These are phyloP conservation scores for Austrolebias charrua DNA, from an alignment of 2,797 vertebrate genomes.

Conservation along the genomic window DNA sequence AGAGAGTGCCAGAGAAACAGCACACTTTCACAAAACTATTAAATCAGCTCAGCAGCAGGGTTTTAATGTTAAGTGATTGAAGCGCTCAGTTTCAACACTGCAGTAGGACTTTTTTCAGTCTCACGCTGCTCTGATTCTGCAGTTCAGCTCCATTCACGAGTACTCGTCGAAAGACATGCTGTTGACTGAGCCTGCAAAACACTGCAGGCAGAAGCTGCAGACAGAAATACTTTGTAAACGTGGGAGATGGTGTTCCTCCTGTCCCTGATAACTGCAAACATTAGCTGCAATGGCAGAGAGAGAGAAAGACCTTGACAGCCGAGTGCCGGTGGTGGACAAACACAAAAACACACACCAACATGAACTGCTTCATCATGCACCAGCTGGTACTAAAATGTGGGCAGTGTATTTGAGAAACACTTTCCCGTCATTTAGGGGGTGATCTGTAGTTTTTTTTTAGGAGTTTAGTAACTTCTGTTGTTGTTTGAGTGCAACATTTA, in stretches of 20 bases:
- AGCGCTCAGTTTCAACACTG: not conserved
- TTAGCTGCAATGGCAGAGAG: constrained; percentile 37
- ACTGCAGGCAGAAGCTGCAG: constrained; percentile 33
- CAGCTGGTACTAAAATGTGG: constrained; percentile 31
- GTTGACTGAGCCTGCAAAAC: constrained; percentile 27
- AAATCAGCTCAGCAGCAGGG: not conserved
- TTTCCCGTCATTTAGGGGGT: constrained; percentile 4
- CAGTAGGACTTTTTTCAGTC: not conserved
- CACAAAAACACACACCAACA: constrained; percentile 17
- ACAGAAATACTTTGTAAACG: constrained; percentile 59
- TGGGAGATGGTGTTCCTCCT: constrained; percentile 39
- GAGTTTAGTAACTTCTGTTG: constrained; percentile 1
- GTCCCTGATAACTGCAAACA: constrained; percentile 43
- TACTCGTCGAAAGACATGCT: constrained; percentile 6
- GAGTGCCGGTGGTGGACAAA: constrained; percentile 11
- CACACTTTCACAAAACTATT: not conserved
- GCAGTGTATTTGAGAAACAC: constrained; percentile 8
- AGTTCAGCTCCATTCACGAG: constrained; percentile 28
- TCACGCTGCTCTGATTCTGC: constrained; percentile 37
- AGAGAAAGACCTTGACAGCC: constrained; percentile 41
- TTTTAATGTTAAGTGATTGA: constrained; percentile 3
- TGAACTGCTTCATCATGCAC: constrained; percentile 40
- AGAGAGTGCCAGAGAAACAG: constrained; percentile 50
- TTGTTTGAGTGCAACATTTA: constrained; percentile 5
- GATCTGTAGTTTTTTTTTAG: too few species aligned